Percentiles rank a stretch among this genome's conserved stretches.
phyloP scores from a whole-genome alignment of 2,113 vertebrate species.

The Pavo muticus region DNA sequence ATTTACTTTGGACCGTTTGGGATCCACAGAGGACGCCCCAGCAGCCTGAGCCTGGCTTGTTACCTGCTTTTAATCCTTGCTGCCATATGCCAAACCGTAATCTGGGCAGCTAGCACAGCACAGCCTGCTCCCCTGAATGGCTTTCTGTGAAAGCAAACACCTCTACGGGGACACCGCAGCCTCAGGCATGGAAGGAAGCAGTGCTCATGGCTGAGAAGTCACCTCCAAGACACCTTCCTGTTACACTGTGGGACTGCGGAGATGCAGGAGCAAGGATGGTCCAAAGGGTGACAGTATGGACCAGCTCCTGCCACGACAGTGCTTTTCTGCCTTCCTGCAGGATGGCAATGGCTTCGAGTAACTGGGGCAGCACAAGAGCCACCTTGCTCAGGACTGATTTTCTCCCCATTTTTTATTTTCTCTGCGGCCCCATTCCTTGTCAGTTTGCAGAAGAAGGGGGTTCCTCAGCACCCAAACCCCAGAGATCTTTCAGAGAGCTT shows the following conservation, averaged over 20 bases:
- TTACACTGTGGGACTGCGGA: neutral
- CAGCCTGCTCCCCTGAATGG: accelerated
- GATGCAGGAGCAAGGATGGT: accelerated
- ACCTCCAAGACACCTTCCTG: neutral
- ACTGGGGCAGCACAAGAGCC: neutral
- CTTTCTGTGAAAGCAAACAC: neutral
- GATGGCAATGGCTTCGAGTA: neutral
- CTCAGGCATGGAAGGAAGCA: neutral
- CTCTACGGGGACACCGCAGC: accelerated
- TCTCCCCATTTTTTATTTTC: accelerated
- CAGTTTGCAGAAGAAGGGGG: neutral
- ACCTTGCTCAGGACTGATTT: accelerated
- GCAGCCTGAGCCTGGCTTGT: neutral
- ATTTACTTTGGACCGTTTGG: neutral
- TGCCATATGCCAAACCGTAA: neutral
- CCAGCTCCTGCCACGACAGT: accelerated
- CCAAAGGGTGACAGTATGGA: neutral
- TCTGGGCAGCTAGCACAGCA: neutral
- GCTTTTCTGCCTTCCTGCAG: neutral
- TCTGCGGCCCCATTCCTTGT: accelerated
- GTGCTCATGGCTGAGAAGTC: neutral
- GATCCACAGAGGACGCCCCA: neutral
- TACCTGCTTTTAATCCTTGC: neutral
- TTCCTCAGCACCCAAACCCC: neutral
- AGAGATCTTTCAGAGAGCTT: neutral